Base-by-base conservation (phyloP, 2,888 invertebrate genomes). In the Ennomos quercinarius region DNA sequence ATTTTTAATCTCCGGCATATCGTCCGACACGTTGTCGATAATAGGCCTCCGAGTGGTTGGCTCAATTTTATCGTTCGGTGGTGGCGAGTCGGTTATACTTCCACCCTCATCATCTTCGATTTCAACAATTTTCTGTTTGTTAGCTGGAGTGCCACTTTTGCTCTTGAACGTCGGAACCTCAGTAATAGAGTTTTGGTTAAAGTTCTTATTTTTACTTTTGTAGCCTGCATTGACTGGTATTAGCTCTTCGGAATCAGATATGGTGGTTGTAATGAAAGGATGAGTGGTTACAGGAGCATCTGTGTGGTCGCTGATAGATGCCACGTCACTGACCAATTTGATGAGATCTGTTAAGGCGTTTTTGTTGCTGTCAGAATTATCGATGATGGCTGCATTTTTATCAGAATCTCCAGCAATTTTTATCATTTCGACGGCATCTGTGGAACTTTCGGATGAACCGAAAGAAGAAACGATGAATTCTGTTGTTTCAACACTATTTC, bases 191-290 rank as follows among this genome's bases (percentile, higher is more conserved):
- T 92, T 92, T 9, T 86, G 73, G 62, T 91, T 91, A 70, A 84
- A 83, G 52, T 90, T 91, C 52, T 77, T 91, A 59, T 91, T 91
- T 76, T 91, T 91, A 52, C 91, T 91, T 57, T 91, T 92, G 63
- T 92, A 91, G 0, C 87, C 91, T 6, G 84, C 81, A 50, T 91
- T 91, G 0, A 91, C 87, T 10, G 89, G 91, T 50, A 92, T 87
- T 9, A 92, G 69, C 66, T 92, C 91, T 62, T 92, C 91, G 0
- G 91, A 91, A 45, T 90, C 88, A 2, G 89, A 81, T 55, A 86
- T 83, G 40, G 78, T 79, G 8, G 83, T 78, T 4, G 83, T 72
- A 0, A 70, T 66, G 1, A 69, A 65, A n/a, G 72, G 74, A 9
- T 67, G 69, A 10, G 61, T 61, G 0, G 59, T 46, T 2, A 68